Percentiles rank a stretch among this genome's conserved stretches.
These are phyloP conservation scores for Vanessa tameamea DNA, from an alignment of 1,140 invertebrate genomes.

Conservation along the genomic window DNA sequence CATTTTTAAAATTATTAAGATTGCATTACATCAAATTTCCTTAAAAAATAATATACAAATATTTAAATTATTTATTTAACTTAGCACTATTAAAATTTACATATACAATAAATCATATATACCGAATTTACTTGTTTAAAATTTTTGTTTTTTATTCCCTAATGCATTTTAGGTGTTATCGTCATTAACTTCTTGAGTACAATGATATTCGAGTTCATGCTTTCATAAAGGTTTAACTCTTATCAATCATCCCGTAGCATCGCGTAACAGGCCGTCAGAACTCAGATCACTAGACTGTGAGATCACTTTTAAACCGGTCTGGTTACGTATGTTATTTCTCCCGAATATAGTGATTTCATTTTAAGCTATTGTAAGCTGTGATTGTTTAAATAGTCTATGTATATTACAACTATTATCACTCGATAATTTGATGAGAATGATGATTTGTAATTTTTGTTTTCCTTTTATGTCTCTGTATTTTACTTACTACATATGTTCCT, in stretches of 20 bases:
- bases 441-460: too few relatives aligned
- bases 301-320: constrained; percentile 64
- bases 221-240: background rate
- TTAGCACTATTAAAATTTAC: too few relatives aligned
- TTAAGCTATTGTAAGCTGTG: background rate
- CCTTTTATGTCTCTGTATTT: background rate
- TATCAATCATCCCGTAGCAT: constrained; percentile 11
- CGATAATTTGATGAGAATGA: background rate
- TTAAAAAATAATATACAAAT: too few relatives aligned
- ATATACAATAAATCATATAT: too few relatives aligned
- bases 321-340: constrained; percentile 28
- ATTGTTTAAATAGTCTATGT: background rate
- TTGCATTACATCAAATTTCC: too few relatives aligned
- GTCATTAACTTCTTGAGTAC: too few relatives aligned
- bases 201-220: background rate
- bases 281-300: constrained; percentile 62
- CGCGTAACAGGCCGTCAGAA: constrained; percentile 49
- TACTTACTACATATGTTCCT: background rate
- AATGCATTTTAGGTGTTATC: too few relatives aligned
- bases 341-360: constrained; percentile 13
- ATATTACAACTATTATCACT: background rate
- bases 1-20: too few relatives aligned
- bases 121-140: too few relatives aligned
- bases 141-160: too few relatives aligned
- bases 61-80: too few relatives aligned